Conservation (phyloP, 2,888 invertebrate species). For the Saturnia japonica region DNA sequence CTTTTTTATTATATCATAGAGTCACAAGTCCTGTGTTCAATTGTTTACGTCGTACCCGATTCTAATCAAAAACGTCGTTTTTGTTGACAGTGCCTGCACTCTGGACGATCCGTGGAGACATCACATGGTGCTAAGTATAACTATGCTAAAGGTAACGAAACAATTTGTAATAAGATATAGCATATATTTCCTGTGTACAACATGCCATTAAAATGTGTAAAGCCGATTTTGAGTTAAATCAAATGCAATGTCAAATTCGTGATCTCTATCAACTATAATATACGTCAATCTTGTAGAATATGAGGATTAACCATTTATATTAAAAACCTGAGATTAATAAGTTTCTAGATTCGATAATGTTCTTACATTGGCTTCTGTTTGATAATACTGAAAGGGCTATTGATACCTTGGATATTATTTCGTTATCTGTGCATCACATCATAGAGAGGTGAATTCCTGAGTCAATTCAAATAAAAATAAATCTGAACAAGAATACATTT, state of each 20-base stretch:
- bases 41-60: neutral
- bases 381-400: neutral
- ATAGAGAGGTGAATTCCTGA: neutral
- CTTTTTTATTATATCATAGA: neutral
- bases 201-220: too few species aligned
- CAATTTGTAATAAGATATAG: neutral
- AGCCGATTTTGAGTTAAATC: too few species aligned
- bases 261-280: neutral
- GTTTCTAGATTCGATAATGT: neutral
- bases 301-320: too few species aligned
- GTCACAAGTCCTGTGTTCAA: neutral
- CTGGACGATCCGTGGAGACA: neutral
- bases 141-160: neutral
- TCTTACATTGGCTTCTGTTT: neutral
- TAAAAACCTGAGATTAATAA: too few species aligned
- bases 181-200: too few species aligned
- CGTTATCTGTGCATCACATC: neutral
- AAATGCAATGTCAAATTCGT: too few species aligned
- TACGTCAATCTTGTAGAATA: too few species aligned
- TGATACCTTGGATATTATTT: too few species aligned
- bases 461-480: too few species aligned
- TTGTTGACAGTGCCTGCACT: neutral
- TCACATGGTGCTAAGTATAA: neutral
- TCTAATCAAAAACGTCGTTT: neutral
- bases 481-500: too few species aligned